Evolutionary conservation across 2,797 vertebrate genomes (phyloP), one percentile per base, ranked within the genome.

Genomic region (Neosalanx taihuensis): DNA sequence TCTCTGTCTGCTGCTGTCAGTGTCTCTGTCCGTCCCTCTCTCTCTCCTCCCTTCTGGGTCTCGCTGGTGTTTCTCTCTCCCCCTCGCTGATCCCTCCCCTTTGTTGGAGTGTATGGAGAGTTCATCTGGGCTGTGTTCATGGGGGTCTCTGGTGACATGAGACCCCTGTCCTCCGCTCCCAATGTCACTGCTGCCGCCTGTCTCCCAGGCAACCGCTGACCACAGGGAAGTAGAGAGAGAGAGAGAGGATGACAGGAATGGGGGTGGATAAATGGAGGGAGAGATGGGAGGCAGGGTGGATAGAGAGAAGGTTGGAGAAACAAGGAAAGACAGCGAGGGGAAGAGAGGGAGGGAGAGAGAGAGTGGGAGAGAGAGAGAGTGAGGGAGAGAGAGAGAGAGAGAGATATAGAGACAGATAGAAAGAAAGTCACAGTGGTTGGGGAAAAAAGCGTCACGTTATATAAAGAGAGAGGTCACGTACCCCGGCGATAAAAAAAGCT

Each of bases 131-230:
- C 68, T 59, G 74, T 72, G 82, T 30, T 86, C 53, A 57, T 76
- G 84, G 75, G 29, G 7, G n/a, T 56, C 51, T 56, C 51, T 51
- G 3, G 77, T 81, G 82, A 85, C 84, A 89, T 75, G 74, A 59
- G 78, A 79, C 86, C 80, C 80, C 79, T 82, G 86, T 87, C 86
- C 82, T 83, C 82, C 77, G 84, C 77, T 87, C 87, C 89, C 88
- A 93, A 90, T 90, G 91, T 92, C 91, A 91, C 86, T 88, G 87
- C 82, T 83, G 81, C 77, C 83, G 84, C 89, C 84, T 91, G 77
- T 77, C 78, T 83, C 89, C 85, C 86, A 85, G 86, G 85, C 86
- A 85, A 83, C 80, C 46, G 72, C 79, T 86, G 84, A 88, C 87
- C 87, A 68, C 69, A 51, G 12, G 56, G 41, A 41, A 60, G 35